Evolutionary conservation across 2,113 vertebrate genomes (phyloP), one percentile per base, ranked within the genome.

Genomic region (Cyanistes caeruleus): DNA sequence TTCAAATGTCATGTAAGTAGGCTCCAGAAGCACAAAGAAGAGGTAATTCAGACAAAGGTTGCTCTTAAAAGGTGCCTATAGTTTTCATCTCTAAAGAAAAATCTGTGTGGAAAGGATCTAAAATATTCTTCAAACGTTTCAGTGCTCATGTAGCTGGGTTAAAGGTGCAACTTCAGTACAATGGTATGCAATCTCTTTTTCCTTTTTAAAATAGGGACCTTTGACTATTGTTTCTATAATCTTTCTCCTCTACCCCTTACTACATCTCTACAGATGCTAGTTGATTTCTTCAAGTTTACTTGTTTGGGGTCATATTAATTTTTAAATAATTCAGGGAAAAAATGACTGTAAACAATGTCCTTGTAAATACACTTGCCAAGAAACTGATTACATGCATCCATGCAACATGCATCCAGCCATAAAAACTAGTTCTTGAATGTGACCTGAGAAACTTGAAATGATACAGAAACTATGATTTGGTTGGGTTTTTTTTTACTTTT

Each of bases 351-450:
- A 89, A 82, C 90, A 80, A 93, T 16, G 39, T 22, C 72, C 77
- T 90, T 72, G 25, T 64, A 92, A 90, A 87, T n/a, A 80, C 41
- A 67, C 79, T 94, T 96, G 92, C 92, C 95, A 95, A 90, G 76
- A 93, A 93, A 53, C 30, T 39, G 74, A 95, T 92, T 87, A 93
- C 41, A 89, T 75, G 80, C 77, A 93, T 84, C 88, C 86, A 58
- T 72, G 94, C 85, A 97, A 83, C 48, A 24, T 21, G 62, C 83
- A 97, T 37, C 43, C 94, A 95, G 79, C 76, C 90, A 82, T 90
- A 92, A 95, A 91, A 91, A 68, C 31, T 68, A 87, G 80, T 28
- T 87, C 87, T 60, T 88, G 46, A 94, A 93, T 28, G 53, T 37
- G n/a, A 87, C 48, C 48, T 64, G 48, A 89, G 55, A 62, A 94